Percentiles rank a stretch among this genome's conserved stretches.
Evolutionary conservation across 2,888 invertebrate species (phyloP).

Genomic region (Clistopyga incitator): DNA sequence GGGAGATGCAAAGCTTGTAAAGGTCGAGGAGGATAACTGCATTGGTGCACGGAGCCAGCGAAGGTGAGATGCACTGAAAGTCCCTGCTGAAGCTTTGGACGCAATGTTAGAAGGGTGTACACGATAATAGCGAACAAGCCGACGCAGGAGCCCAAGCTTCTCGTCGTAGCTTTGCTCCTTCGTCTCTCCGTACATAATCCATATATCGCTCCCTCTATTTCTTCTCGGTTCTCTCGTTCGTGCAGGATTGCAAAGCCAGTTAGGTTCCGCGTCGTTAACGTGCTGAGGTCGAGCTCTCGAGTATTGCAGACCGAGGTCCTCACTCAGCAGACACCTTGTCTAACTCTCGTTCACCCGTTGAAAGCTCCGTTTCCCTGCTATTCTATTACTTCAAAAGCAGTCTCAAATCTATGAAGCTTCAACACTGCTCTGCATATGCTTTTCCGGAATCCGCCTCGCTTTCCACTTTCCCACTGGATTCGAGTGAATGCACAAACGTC

Average conservation of each 20-base stretch:
- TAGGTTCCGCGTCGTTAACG: slow-evolving; percentile 57
- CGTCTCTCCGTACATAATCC: slow-evolving; percentile 33
- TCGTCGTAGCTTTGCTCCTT: slow-evolving; percentile 17
- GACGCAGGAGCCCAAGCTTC: slow-evolving; percentile 54
- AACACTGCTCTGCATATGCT: background rate
- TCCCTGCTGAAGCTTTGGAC: slow-evolving; percentile 53
- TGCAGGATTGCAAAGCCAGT: slow-evolving; percentile 52
- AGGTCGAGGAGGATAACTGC: slow-evolving; percentile 9
- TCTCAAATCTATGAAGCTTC: slow-evolving; percentile 22
- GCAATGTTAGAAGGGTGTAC: slow-evolving; percentile 39
- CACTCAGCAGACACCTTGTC: slow-evolving; percentile 11
- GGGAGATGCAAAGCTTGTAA: slow-evolving; percentile 58
- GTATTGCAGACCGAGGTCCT: slow-evolving; percentile 41
- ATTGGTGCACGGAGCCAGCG: slow-evolving; percentile 1
- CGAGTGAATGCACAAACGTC: background rate
- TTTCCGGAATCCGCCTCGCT: background rate
- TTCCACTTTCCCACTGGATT: background rate
- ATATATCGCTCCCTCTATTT: slow-evolving; percentile 27
- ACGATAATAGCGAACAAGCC: slow-evolving; percentile 64
- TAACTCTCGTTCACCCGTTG: slow-evolving; percentile 2
- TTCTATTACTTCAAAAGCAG: slow-evolving; percentile 12
- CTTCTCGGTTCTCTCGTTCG: slow-evolving; percentile 40
- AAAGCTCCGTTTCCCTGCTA: slow-evolving; percentile 16
- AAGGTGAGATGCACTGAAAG: slow-evolving; percentile 31
- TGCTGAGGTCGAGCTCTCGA: slow-evolving; percentile 24